phyloP scores from a whole-genome alignment of 2,888 invertebrate species.

The Phyto melanocephala region DNA sequence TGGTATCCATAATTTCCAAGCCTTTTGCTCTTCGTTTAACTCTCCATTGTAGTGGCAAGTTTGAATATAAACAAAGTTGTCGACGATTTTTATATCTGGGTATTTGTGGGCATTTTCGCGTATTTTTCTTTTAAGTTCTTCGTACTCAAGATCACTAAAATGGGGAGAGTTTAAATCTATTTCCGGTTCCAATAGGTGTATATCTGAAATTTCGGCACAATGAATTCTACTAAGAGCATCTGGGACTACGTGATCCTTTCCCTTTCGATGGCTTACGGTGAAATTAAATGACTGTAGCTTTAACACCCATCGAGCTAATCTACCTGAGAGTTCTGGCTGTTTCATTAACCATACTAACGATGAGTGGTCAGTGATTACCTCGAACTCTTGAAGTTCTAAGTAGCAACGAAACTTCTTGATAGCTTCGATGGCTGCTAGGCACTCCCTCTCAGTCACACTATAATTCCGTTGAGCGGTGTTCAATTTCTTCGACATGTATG shows the following conservation, averaged over 20 bases:
- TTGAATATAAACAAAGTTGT: conserved; percentile 31
- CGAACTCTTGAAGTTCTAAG: background rate
- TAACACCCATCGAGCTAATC: background rate
- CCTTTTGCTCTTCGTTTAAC: background rate
- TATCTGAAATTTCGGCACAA: background rate
- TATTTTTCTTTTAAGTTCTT: background rate
- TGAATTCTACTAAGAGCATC: background rate
- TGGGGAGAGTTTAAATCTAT: no score
- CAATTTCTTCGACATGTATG: background rate
- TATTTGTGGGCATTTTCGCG: background rate
- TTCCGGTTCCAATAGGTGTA: no score
- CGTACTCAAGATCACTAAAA: no score
- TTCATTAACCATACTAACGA: background rate
- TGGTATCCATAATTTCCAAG: conserved; percentile 50
- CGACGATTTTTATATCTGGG: no score
- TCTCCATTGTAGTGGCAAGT: conserved; percentile 13
- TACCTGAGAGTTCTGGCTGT: no score
- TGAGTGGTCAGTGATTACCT: background rate
- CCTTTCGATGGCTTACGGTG: background rate
- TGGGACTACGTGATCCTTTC: background rate
- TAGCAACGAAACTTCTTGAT: background rate
- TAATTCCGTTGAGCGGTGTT: background rate
- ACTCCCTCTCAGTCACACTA: no score
- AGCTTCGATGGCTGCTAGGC: no score
- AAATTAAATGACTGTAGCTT: background rate